Conservation (phyloP, 2,797 vertebrate species). For the Petrocephalus schoutedeni region DNA sequence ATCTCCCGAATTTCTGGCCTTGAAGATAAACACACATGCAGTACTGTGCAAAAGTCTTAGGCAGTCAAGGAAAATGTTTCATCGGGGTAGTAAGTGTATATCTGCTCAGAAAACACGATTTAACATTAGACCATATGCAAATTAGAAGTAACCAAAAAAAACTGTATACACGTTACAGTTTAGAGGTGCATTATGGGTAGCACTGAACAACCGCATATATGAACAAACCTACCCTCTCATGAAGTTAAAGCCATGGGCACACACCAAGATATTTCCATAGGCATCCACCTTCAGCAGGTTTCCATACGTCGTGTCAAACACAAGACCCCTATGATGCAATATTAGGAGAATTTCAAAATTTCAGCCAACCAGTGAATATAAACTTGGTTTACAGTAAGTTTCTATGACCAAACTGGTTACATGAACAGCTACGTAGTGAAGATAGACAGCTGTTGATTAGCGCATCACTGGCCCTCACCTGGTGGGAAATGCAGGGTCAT, state of each 20-base stretch:
- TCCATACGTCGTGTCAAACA: constrained; percentile 87
- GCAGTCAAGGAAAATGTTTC: not conserved
- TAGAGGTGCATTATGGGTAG: not conserved
- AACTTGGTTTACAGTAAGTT: not conserved
- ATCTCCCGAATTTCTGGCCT: constrained; percentile 91
- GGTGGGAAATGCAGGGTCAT: constrained; percentile 84
- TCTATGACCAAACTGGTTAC: not conserved
- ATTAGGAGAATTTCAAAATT: not conserved
- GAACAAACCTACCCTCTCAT: constrained; percentile 77
- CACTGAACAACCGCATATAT: not conserved
- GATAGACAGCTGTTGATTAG: not conserved
- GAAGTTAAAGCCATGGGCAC: constrained; percentile 94
- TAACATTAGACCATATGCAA: not conserved
- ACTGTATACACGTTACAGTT: not conserved
- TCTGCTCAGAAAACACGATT: not conserved
- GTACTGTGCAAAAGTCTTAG: not conserved
- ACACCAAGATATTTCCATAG: constrained; percentile 92
- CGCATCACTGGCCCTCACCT: constrained; percentile 52
- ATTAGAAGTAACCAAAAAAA: not conserved
- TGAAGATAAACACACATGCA: constrained; percentile 28
- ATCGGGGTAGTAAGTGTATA: not conserved
- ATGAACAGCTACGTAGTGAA: not conserved
- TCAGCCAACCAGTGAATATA: too few species aligned
- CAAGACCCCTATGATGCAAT: constrained; percentile 72
- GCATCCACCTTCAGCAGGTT: constrained; percentile 92